Evolutionary conservation across 1,140 invertebrate genomes (phyloP), one percentile per base, ranked within the genome.

Genomic region (Caenorhabditis briggsae): DNA sequence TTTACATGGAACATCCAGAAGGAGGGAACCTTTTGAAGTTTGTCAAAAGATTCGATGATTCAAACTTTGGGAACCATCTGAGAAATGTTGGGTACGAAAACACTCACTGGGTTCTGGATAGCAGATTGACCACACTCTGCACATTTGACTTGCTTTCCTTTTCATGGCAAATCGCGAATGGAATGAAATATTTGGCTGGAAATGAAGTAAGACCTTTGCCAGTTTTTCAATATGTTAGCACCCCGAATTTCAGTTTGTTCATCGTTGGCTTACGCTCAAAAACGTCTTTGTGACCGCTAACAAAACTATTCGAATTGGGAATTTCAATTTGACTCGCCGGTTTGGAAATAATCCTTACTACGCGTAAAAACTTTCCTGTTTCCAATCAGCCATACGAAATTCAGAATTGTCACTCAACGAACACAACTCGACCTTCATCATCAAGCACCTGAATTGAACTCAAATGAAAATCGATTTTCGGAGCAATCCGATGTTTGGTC

Each of bases 291-390:
- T 64, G 0, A 64, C 20, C 9, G 8, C 20, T 9, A 64, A 64
- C 59, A 64, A 64, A 33, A 64, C 25, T 9, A 33, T 64, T 64
- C 59, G 59, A 64, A 64, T 64, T 11, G 59, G 59, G 33, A 33
- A 64, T 16, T 64, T 64, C 14, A 12, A 23, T 25, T 64, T 64
- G 59, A 16, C 59, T 5, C 23, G 59, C 23, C 0, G 7, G 3
- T 5, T 9, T 2, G 9, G 18, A 3, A 25, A 64, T 7, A 64
- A 64, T 33, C 7, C 11, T 0, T 64, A 64, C 33, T 64, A 64
- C 23, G 2, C 3, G 56, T 58, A 53, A 53, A 5, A 53, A 5
- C 1, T 53, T 53, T 53, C 9, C 5, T 53, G 50, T 12, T 1
- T 53, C 9, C 5, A 53, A 2, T 53, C 16, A 12, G 5, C 9